Evolutionary conservation across 2,113 vertebrate species (phyloP).

Genomic region (Tetraodon nigroviridis): DNA sequence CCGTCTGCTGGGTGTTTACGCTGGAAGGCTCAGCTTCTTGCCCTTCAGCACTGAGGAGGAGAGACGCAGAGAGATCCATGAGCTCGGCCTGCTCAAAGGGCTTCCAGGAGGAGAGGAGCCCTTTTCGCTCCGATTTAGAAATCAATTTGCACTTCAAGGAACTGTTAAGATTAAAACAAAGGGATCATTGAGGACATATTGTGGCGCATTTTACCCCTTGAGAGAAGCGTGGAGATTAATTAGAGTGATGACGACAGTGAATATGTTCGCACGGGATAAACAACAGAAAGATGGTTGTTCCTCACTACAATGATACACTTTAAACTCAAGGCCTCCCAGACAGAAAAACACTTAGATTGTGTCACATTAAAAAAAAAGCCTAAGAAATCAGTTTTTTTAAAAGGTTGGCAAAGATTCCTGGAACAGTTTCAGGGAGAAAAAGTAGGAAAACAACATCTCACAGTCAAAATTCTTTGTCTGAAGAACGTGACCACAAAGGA

Average conservation of each 20-base stretch:
- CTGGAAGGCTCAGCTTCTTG: constrained; percentile 99
- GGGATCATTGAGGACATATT: too few relatives aligned
- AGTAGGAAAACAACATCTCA: too few relatives aligned
- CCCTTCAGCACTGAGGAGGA: constrained; percentile 88
- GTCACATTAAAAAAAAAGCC: too few relatives aligned
- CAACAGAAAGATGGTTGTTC: neutral
- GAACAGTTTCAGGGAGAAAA: too few relatives aligned
- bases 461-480: neutral
- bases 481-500: neutral
- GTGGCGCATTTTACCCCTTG: neutral
- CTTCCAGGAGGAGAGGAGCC: neutral
- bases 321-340: too few relatives aligned
- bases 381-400: neutral
- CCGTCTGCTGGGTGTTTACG: constrained; percentile 79
- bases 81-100: neutral
- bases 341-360: too few relatives aligned
- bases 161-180: neutral
- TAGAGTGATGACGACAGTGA: neutral
- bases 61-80: neutral
- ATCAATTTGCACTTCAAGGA: neutral
- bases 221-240: neutral
- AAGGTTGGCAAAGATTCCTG: too few relatives aligned
- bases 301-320: neutral
- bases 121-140: neutral
- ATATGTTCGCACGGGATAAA: neutral